These are phyloP conservation scores for Gastrophysa polygoni DNA, from an alignment of 2,888 invertebrate species.

Conservation along the genomic window DNA sequence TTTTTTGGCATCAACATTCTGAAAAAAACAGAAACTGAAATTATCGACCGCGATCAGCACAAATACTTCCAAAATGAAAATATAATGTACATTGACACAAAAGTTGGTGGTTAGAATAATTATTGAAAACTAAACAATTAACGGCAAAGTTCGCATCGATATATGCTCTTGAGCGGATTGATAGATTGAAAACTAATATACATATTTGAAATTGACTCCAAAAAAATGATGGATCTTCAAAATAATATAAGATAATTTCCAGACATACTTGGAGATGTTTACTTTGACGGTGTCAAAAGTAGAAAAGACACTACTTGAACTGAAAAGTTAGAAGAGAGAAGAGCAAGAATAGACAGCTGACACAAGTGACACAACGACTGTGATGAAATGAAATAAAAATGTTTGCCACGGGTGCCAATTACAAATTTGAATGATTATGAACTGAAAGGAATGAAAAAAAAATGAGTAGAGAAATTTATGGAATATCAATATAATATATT, in stretches of 20 bases:
- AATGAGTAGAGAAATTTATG: too few relatives aligned
- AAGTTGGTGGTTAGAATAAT: background rate
- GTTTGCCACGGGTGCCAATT: too few relatives aligned
- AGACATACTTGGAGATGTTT: slow-evolving; percentile 32
- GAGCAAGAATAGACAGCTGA: too few relatives aligned
- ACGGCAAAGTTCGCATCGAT: background rate
- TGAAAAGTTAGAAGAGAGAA: too few relatives aligned
- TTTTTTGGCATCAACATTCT: slow-evolving; percentile 99
- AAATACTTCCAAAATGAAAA: background rate
- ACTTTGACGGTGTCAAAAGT: slow-evolving; percentile 32
- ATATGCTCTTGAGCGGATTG: background rate
- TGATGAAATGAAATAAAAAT: too few relatives aligned
- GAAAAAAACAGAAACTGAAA: slow-evolving; percentile 47
- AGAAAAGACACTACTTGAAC: slow-evolving; percentile 23
- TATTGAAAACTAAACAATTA: background rate
- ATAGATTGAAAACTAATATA: background rate
- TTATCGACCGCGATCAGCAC: too few relatives aligned
- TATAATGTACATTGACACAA: background rate
- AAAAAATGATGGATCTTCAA: slow-evolving; percentile 26
- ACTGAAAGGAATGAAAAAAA: too few relatives aligned
- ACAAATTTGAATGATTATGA: too few relatives aligned
- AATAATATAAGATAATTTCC: slow-evolving; percentile 24
- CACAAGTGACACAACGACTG: too few relatives aligned
- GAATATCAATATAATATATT: too few relatives aligned
- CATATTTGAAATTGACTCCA: background rate